Evolutionary conservation across 1,140 invertebrate species (phyloP).

Genomic region (Melipona quadrifasciata): DNA sequence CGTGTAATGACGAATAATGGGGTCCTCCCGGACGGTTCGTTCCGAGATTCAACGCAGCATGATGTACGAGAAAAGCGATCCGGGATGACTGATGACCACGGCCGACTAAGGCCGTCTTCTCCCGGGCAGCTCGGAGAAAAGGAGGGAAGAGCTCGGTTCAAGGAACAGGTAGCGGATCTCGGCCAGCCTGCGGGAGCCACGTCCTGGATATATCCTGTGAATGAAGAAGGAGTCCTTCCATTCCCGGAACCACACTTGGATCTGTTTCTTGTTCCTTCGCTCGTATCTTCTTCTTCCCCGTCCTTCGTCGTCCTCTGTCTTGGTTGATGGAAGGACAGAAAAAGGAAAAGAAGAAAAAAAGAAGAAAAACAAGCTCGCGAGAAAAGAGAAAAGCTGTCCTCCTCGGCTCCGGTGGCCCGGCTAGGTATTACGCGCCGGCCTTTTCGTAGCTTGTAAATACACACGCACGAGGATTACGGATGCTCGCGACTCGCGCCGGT

Average conservation of each 20-base stretch:
- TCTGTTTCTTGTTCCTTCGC: slow-evolving; percentile 16
- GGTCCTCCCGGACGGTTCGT: slow-evolving; percentile 69
- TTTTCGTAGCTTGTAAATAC: slow-evolving; percentile 64
- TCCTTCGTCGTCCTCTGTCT: background rate
- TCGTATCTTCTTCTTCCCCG: too few relatives aligned
- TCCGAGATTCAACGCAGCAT: slow-evolving; percentile 63
- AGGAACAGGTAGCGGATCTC: slow-evolving; percentile 67
- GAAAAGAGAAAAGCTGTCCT: slow-evolving; percentile 53
- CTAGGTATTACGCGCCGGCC: slow-evolving; percentile 45
- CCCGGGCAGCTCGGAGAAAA: slow-evolving; percentile 18
- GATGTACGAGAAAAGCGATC: slow-evolving; percentile 71
- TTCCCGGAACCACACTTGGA: slow-evolving; percentile 66
- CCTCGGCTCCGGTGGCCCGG: slow-evolving; percentile 60
- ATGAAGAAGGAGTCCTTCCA: slow-evolving; percentile 57
- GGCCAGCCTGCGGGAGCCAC: slow-evolving; percentile 52
- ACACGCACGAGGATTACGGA: slow-evolving; percentile 64
- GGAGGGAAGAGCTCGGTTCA: slow-evolving; percentile 14
- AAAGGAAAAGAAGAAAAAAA: background rate
- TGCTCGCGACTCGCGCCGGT: slow-evolving; percentile 64
- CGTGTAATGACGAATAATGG: slow-evolving; percentile 81
- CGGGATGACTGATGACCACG: slow-evolving; percentile 78
- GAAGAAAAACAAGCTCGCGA: background rate
- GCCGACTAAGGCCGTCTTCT: slow-evolving; percentile 41
- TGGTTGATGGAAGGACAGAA: background rate
- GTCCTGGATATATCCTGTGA: slow-evolving; percentile 49